Percentiles rank a stretch among this genome's conserved stretches.
These are phyloP conservation scores for Mya arenaria DNA, from an alignment of 1,140 invertebrate species.

Conservation along the genomic window DNA sequence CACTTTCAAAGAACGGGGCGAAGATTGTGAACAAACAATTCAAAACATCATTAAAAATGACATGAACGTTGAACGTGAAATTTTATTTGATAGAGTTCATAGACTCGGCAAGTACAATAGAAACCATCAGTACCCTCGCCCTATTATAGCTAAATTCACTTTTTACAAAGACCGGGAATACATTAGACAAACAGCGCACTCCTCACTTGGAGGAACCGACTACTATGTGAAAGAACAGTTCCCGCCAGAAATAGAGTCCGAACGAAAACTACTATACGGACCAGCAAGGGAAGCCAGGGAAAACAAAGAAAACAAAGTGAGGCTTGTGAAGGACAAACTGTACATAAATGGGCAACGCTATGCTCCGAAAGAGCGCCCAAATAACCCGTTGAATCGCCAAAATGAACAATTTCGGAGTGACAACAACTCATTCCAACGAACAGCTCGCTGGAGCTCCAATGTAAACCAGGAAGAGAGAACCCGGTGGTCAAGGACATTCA, in stretches of 20 bases:
- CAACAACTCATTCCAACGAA: neutral
- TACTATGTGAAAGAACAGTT: neutral
- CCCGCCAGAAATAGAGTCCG: neutral
- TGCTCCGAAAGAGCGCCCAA: neutral
- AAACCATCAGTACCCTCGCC: neutral
- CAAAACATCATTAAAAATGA: neutral
- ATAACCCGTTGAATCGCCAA: neutral
- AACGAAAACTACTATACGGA: neutral
- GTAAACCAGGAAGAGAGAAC: neutral
- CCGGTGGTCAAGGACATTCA: neutral
- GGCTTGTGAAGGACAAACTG: neutral
- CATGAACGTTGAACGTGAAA: neutral
- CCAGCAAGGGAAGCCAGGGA: neutral
- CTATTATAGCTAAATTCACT: neutral
- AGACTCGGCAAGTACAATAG: neutral
- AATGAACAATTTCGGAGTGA: neutral
- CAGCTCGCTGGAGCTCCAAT: neutral
- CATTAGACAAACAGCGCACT: neutral
- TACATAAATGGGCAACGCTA: neutral
- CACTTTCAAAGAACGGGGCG: neutral
- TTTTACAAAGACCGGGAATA: neutral
- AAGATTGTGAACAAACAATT: neutral
- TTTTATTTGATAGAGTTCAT: neutral
- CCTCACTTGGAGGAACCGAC: neutral
- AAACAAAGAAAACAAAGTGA: neutral